phyloP scores from a whole-genome alignment of 2,888 invertebrate genomes.

The Tiphia femorata region DNA sequence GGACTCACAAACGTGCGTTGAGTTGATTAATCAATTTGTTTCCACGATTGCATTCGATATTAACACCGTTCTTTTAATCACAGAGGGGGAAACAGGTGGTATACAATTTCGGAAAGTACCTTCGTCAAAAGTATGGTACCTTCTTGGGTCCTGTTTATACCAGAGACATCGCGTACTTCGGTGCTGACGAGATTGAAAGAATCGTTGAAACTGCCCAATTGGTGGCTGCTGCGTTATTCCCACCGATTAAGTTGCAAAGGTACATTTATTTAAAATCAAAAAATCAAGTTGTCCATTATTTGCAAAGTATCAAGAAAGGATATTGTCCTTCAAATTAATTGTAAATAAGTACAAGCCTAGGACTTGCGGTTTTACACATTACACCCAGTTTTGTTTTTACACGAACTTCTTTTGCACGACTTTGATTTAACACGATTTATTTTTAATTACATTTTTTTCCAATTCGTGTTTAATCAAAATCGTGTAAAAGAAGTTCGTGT shows the following conservation, averaged over 20 bases:
- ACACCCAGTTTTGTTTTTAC: too few relatives aligned
- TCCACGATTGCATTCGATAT: not conserved
- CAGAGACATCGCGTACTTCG: constrained; percentile 12
- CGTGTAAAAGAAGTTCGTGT: too few relatives aligned
- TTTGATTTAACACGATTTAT: too few relatives aligned
- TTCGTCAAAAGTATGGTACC: constrained; percentile 13
- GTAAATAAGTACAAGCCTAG: too few relatives aligned
- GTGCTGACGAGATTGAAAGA: constrained; percentile 69
- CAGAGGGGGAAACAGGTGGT: constrained; percentile 19
- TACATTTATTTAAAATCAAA: too few relatives aligned
- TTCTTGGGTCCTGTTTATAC: constrained; percentile 18
- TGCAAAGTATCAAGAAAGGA: too few relatives aligned
- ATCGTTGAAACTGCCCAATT: constrained; percentile 80
- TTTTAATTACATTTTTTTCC: too few relatives aligned
- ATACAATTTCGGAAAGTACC: constrained; percentile 20
- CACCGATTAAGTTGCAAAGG: constrained; percentile 71
- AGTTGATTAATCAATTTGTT: not conserved
- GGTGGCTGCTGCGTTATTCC: constrained; percentile 77
- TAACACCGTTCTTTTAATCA: not conserved
- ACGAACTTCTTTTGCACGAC: too few relatives aligned
- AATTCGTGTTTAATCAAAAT: too few relatives aligned
- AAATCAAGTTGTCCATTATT: not conserved
- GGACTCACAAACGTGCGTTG: constrained; percentile 24
- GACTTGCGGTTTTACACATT: too few relatives aligned
- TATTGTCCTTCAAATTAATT: too few relatives aligned